These are phyloP conservation scores for Chrysoperla carnea DNA, from an alignment of 1,140 invertebrate species.

Conservation along the genomic window DNA sequence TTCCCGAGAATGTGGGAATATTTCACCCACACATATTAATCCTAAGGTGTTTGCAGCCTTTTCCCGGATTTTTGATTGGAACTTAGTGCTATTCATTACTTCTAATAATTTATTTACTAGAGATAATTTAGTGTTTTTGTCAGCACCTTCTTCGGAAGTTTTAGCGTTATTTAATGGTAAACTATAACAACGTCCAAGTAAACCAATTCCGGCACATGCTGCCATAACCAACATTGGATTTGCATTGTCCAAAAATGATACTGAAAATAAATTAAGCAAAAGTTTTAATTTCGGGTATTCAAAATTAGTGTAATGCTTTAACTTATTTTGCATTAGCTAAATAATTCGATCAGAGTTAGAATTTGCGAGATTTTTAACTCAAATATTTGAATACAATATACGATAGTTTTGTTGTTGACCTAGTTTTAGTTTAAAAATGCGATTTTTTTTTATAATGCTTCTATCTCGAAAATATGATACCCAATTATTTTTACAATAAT, in stretches of 20 bases:
- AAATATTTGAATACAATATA: too few species aligned
- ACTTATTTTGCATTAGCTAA: too few species aligned
- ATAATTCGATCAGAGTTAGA: too few species aligned
- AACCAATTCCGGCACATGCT: slow-evolving; percentile 45
- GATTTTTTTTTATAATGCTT: too few species aligned
- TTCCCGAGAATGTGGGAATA: slow-evolving; percentile 44
- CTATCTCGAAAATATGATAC: too few species aligned
- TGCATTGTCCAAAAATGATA: slow-evolving; percentile 33
- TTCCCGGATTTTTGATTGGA: slow-evolving; percentile 49
- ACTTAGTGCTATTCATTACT: slow-evolving; percentile 40
- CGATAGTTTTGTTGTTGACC: too few species aligned
- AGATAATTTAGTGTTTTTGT: slow-evolving; percentile 33
- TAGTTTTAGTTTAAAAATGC: too few species aligned
- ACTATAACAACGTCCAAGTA: slow-evolving; percentile 42
- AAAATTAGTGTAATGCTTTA: background rate
- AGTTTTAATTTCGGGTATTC: background rate
- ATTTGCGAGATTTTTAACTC: too few species aligned
- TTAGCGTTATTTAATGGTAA: slow-evolving; percentile 35
- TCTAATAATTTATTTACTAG: slow-evolving; percentile 37
- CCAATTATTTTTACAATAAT: too few species aligned
- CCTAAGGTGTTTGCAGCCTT: slow-evolving; percentile 51
- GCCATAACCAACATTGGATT: slow-evolving; percentile 37
- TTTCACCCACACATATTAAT: slow-evolving; percentile 57
- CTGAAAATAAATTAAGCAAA: slow-evolving; percentile 22
- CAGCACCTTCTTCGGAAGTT: slow-evolving; percentile 11